Conservation (phyloP, 2,113 vertebrate genomes). For the Eudyptes chrysolophus region DNA sequence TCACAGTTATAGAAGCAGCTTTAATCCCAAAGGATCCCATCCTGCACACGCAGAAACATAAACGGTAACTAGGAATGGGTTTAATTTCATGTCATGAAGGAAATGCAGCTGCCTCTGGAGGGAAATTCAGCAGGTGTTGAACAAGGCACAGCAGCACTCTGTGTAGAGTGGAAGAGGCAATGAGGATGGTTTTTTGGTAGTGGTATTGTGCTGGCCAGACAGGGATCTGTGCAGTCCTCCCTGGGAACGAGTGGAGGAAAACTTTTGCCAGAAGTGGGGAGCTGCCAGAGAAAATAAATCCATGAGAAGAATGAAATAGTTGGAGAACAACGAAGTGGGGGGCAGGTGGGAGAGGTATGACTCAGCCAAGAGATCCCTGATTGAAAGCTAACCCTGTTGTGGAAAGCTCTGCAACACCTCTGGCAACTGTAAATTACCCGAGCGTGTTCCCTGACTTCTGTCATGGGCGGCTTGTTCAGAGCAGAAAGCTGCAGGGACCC, state of each 20-base stretch:
- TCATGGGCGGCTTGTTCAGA: background rate
- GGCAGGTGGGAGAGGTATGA: background rate
- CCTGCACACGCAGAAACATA: background rate
- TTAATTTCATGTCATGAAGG: fast-evolving
- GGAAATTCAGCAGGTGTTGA: background rate
- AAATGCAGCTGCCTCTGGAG: background rate
- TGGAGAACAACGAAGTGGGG: fast-evolving
- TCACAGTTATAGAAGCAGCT: background rate
- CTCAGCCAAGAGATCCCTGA: background rate
- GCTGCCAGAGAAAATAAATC: background rate
- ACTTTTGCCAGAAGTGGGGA: background rate
- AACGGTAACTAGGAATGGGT: background rate
- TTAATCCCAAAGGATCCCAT: background rate
- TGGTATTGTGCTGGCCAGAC: background rate
- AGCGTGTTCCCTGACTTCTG: background rate
- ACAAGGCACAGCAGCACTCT: background rate
- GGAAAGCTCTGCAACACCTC: background rate
- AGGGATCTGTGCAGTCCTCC: background rate
- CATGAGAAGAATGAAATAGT: background rate
- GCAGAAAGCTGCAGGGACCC: background rate
- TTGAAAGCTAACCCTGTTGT: background rate
- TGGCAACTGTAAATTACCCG: fast-evolving
- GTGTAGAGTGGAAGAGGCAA: background rate
- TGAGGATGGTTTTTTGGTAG: background rate
- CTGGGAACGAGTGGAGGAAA: background rate